A percentile compares a stretch with the other conserved stretches of the same genome.
Evolutionary conservation across 2,888 invertebrate genomes (phyloP).

Genomic region (Hesperia comma): DNA sequence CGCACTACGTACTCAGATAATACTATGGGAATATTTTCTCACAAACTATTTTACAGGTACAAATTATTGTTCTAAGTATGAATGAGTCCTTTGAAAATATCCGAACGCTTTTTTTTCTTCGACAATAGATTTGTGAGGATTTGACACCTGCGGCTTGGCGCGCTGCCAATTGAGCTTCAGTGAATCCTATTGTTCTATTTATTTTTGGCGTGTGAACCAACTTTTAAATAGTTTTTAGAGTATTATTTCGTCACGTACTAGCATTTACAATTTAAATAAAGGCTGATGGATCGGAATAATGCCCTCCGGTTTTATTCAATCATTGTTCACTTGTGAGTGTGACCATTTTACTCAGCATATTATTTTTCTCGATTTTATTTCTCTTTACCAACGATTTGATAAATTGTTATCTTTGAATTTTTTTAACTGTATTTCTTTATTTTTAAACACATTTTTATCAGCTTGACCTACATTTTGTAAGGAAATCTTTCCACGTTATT

Average conservation of each 20-base stretch:
- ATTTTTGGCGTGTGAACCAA: slow-evolving; percentile 48
- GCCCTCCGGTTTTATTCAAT: slow-evolving; percentile 26
- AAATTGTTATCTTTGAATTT: not conserved
- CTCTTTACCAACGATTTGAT: not conserved
- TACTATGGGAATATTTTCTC: not conserved
- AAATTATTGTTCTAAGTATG: slow-evolving; percentile 32
- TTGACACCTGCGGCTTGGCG: slow-evolving; percentile 49
- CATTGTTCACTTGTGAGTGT: not conserved
- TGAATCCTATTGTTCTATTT: slow-evolving; percentile 47
- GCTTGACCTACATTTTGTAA: too few relatives aligned
- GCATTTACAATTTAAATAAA: slow-evolving; percentile 22
- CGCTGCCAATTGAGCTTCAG: slow-evolving; percentile 43
- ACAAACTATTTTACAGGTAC: slow-evolving; percentile 21
- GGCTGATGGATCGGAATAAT: slow-evolving; percentile 25
- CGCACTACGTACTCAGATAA: not conserved
- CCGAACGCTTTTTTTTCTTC: slow-evolving; percentile 27
- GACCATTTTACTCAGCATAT: slow-evolving; percentile 5
- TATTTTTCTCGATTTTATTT: not conserved
- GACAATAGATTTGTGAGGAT: slow-evolving; percentile 38
- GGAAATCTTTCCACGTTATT: too few relatives aligned
- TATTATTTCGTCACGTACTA: slow-evolving; percentile 48
- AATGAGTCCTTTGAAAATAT: slow-evolving; percentile 32
- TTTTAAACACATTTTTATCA: too few relatives aligned
- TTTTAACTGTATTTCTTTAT: too few relatives aligned
- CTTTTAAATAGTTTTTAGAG: slow-evolving; percentile 45